Conservation (phyloP, 2,113 vertebrate genomes). For the Myocastor coypus region DNA sequence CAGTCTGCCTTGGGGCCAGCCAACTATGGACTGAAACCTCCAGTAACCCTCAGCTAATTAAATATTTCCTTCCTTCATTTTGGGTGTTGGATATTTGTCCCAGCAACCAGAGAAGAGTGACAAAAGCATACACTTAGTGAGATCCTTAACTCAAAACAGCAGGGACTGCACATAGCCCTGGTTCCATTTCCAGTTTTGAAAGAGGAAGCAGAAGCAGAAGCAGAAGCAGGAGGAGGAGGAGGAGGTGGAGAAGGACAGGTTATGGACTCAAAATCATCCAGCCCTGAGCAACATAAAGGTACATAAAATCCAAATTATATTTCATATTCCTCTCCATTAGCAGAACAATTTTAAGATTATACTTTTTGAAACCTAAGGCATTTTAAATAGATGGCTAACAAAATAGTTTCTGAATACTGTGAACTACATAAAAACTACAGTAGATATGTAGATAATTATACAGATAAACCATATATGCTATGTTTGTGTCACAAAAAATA, state of each 20-base stretch:
- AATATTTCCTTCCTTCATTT: no score
- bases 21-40: no score
- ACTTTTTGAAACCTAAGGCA: neutral
- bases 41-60: no score
- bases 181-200: neutral
- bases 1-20: no score
- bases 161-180: neutral
- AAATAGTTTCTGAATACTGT: neutral
- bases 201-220: neutral
- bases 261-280: neutral
- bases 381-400: neutral
- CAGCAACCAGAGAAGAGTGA: no score
- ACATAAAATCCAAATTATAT: constrained; percentile 5
- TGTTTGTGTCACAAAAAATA: neutral
- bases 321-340: neutral
- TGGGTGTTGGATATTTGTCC: no score
- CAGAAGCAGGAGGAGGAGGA: no score
- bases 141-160: neutral
- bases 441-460: neutral
- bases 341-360: neutral
- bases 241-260: neutral
- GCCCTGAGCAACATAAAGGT: constrained; percentile 29
- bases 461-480: neutral
- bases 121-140: no score
- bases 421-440: neutral